phyloP scores from a whole-genome alignment of 2,113 vertebrate genomes.

The Bucco capensis region DNA sequence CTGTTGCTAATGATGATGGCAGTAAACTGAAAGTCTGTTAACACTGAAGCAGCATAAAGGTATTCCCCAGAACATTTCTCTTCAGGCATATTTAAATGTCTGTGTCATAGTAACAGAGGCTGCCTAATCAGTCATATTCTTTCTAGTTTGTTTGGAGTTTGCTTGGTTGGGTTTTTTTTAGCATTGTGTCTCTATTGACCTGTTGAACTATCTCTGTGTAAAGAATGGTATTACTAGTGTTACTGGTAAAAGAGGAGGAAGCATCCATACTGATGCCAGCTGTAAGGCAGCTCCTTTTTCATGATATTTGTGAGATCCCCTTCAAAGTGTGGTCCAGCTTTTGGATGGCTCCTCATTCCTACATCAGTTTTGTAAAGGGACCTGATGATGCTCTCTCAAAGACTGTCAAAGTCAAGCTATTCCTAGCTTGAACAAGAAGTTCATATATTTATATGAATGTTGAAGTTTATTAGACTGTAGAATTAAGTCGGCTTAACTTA shows the following conservation, averaged over 20 bases:
- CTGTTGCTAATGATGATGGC: not conserved
- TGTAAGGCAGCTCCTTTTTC: not conserved
- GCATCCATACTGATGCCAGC: not conserved
- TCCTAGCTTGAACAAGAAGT: not conserved
- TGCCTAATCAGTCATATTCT: not conserved
- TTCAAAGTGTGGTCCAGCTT: not conserved
- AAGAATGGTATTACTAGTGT: not conserved
- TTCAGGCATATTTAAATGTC: not conserved
- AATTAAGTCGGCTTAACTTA: slow-evolving; percentile 21
- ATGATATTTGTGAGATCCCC: not conserved
- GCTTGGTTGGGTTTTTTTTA: not conserved
- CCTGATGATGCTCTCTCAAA: not conserved
- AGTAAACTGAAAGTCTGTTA: not conserved
- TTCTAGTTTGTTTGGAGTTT: too few relatives aligned
- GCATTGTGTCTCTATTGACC: not conserved
- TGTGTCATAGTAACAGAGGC: not conserved
- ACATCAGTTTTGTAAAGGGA: not conserved
- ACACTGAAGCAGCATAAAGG: not conserved
- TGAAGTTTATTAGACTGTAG: slow-evolving; percentile 28
- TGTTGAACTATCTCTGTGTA: not conserved
- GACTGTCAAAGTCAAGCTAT: not conserved
- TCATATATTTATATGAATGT: not conserved
- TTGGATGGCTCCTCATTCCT: not conserved
- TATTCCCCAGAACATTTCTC: not conserved
- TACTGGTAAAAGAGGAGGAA: not conserved